A percentile compares a stretch with the other conserved stretches of the same genome.
Evolutionary conservation across 1,140 invertebrate genomes (phyloP).

Genomic region (Drosophila albomicans): DNA sequence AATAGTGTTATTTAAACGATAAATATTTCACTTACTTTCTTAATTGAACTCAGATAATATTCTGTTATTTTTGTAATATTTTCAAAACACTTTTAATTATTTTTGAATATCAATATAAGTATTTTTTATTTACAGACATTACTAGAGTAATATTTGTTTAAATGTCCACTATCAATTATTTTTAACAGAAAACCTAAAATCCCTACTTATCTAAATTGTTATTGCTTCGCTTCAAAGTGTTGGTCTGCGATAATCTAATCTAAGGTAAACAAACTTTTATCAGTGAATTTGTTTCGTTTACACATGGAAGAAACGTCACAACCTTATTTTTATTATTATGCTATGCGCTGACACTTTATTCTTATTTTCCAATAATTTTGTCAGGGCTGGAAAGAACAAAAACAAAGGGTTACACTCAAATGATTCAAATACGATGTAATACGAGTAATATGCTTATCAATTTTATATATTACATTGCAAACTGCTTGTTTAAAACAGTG

Average conservation of each 20-base stretch:
- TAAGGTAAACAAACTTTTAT: background rate
- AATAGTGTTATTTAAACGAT: background rate
- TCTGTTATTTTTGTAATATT: background rate
- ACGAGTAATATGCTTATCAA: too few species aligned
- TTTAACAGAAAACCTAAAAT: background rate
- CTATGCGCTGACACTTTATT: background rate
- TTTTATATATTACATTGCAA: too few species aligned
- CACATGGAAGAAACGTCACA: too few species aligned
- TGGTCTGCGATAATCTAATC: background rate
- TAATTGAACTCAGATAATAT: too few species aligned
- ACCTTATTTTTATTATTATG: conserved; percentile 1
- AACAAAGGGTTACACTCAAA: background rate
- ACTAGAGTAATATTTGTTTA: too few species aligned
- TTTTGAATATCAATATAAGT: too few species aligned
- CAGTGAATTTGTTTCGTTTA: background rate
- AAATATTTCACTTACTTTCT: too few species aligned
- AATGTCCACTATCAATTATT: too few species aligned
- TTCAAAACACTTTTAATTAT: background rate
- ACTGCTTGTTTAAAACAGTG: too few species aligned
- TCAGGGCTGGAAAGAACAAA: conserved; percentile 12
- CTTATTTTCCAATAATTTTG: background rate
- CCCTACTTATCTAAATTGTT: background rate
- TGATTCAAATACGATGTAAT: too few species aligned
- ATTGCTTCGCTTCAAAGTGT: background rate
- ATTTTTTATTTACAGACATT: too few species aligned